Base-by-base conservation (phyloP, 64 coral and sea anemone species). In the Hydrozoanthus tunicans region DNA sequence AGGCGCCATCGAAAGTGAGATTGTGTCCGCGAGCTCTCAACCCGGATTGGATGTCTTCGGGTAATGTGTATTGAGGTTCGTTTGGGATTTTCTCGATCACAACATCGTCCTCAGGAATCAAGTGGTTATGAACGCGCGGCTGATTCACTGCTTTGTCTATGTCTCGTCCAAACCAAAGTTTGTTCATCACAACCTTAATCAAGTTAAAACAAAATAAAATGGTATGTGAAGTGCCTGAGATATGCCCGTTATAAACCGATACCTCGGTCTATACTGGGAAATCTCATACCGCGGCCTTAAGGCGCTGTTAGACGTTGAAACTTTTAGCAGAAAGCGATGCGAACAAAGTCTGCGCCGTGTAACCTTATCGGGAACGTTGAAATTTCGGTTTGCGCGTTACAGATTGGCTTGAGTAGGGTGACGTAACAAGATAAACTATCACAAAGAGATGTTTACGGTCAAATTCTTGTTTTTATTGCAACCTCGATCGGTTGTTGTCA, bases 121-220 rank as follows among this genome's bases (percentile, higher is more conserved):
- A 67, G 6, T 86, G 3, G 83, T 7, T 86, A 55, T 86, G 83
- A 58, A 86, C 83, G 3, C 83, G 83, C 13, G 65, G 52, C 11
- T 86, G 65, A 73, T 86, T 3, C 54, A 86, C 83, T 7, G 83
- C 83, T 86, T 73, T 10, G 17, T 12, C 53, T 67, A 86, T 56
- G 20, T 86, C 67, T 32, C 83, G 67, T 58, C 54, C 83, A 70
- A 86, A 73, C 83, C 67, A 86, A 9, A 86, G 83, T 25, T 72
- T 86, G 20, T 86, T 86, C 83, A 86, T 86, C 54, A 58, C 66
- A 27, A 86, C 83, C 83, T 86, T 72, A 0, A 43, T 43, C 2
- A 43, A 43, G 32, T 43, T 70, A 58, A 6, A 73, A 72, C 52
- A 55, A 11, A 8, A 56, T 32, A 73, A 56, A 6, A 43, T 43